Evolutionary conservation across 2,888 invertebrate species (phyloP).

Genomic region (Eupithecia exiguata): DNA sequence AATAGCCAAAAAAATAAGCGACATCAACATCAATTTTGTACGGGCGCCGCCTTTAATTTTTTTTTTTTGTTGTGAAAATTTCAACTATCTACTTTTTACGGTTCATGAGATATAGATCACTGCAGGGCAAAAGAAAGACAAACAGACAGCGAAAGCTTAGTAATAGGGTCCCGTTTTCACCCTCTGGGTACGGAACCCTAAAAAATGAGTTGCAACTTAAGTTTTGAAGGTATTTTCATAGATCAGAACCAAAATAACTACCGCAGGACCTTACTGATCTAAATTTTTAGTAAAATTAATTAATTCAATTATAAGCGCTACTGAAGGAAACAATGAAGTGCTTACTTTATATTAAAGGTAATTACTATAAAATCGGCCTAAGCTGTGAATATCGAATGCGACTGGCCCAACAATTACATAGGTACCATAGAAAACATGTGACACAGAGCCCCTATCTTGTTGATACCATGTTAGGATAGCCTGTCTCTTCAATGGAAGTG

Average conservation of each 20-base stretch:
- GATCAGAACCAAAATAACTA: not conserved
- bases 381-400: slow-evolving; percentile 10
- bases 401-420: slow-evolving; percentile 29
- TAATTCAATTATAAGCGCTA: not conserved
- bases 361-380: not conserved
- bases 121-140: too few relatives aligned
- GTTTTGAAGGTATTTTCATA: not conserved
- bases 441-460: slow-evolving; percentile 21
- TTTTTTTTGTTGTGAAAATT: too few relatives aligned
- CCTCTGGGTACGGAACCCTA: too few relatives aligned
- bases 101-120: too few relatives aligned
- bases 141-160: too few relatives aligned
- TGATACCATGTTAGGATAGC: slow-evolving; percentile 33
- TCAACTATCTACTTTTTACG: too few relatives aligned
- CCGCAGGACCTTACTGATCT: not conserved
- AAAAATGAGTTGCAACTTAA: not conserved
- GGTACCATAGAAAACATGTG: slow-evolving; percentile 32
- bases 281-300: not conserved
- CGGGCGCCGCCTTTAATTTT: too few relatives aligned
- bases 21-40: too few relatives aligned
- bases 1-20: too few relatives aligned
- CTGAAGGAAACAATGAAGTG: not conserved
- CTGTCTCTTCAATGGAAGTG: slow-evolving; percentile 30
- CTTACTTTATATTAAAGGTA: too few relatives aligned
- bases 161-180: too few relatives aligned